Percentiles rank a stretch among this genome's conserved stretches.
phyloP scores from a whole-genome alignment of 2,113 vertebrate genomes.

The Ciconia boyciana region DNA sequence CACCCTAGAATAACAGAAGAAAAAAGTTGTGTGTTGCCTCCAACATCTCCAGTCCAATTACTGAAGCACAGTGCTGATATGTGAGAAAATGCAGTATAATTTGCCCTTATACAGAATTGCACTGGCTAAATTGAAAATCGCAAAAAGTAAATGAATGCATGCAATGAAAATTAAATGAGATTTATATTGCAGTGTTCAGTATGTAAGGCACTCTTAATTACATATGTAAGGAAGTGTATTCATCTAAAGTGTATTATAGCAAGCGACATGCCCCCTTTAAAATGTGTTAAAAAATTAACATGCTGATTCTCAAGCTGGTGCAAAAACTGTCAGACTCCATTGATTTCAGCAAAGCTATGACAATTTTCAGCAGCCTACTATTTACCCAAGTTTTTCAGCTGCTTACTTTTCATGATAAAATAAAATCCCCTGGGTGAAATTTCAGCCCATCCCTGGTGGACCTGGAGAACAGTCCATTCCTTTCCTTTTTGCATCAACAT shows the following conservation, averaged over 20 bases:
- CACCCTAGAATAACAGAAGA: not conserved
- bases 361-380: not conserved
- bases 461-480: not conserved
- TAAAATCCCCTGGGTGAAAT: not conserved
- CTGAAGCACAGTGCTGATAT: not conserved
- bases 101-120: not conserved
- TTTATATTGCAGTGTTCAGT: not conserved
- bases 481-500: not conserved
- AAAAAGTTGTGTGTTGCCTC: not conserved
- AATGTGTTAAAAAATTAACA: slow-evolving; percentile 44
- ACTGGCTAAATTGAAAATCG: not conserved
- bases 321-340: slow-evolving; percentile 42
- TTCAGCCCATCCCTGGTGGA: not conserved
- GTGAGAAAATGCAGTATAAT: not conserved
- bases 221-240: slow-evolving; percentile 20
- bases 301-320: slow-evolving; percentile 23
- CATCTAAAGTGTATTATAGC: not conserved
- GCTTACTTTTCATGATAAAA: not conserved
- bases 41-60: not conserved
- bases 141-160: not conserved
- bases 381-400: not conserved
- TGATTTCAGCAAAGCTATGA: slow-evolving; percentile 14
- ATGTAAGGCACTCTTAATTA: slow-evolving; percentile 44
- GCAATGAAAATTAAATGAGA: slow-evolving; percentile 36
- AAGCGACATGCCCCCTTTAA: not conserved